Percentiles rank a stretch among this genome's conserved stretches.
Evolutionary conservation across 2,888 invertebrate genomes (phyloP).

Genomic region (Scaptodrosophila latifasciaeformis): DNA sequence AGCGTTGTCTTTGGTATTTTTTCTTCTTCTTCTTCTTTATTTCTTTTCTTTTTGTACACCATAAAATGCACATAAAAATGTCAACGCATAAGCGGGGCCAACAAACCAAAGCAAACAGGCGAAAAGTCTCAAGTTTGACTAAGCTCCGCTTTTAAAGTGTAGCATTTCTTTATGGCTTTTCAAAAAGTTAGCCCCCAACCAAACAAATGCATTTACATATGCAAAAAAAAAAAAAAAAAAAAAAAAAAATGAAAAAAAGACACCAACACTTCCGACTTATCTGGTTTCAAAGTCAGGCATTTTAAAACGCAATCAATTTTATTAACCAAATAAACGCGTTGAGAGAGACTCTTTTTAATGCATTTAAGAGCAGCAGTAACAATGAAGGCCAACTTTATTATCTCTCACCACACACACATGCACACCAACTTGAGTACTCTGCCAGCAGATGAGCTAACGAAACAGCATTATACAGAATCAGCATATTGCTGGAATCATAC

Average conservation of each 20-base stretch:
- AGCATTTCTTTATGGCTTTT: constrained; percentile 31
- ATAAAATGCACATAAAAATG: constrained; percentile 62
- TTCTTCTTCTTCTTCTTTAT: background rate
- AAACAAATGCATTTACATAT: no score
- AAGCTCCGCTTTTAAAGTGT: constrained; percentile 45
- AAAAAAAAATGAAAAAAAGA: no score
- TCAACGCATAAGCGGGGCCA: constrained; percentile 52
- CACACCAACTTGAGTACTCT: constrained; percentile 7
- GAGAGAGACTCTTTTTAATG: background rate
- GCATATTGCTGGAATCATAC: constrained; percentile 8
- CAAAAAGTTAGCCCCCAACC: background rate
- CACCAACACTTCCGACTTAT: background rate
- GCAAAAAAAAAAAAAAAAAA: no score
- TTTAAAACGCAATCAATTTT: constrained; percentile 47
- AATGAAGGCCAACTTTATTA: no score
- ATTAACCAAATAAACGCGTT: constrained; percentile 15
- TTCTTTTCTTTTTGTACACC: constrained; percentile 31
- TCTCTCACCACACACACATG: constrained; percentile 10
- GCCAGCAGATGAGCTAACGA: constrained; percentile 14
- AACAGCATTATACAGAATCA: no score
- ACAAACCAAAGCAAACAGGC: background rate
- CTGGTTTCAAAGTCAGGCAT: constrained; percentile 16
- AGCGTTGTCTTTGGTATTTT: background rate
- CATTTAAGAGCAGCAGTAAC: constrained; percentile 1
- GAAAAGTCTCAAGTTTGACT: constrained; percentile 25